Base-by-base conservation (phyloP, 2,888 invertebrate genomes). In the Zaprionus bogoriensis region DNA sequence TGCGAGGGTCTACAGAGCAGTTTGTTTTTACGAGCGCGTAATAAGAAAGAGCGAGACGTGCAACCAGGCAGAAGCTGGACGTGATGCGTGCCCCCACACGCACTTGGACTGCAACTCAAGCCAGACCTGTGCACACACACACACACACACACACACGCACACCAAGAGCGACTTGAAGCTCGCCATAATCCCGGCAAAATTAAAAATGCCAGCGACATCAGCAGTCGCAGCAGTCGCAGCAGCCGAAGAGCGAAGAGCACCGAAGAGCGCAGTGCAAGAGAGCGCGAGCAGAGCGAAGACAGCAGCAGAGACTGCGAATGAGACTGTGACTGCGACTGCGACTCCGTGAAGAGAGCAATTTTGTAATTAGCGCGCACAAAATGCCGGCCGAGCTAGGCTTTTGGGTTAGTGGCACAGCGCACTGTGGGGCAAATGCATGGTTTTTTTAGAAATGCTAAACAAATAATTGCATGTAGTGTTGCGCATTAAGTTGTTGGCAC, bases 1-100 rank as follows among this genome's bases (percentile, higher is more conserved):
- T n/a, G n/a, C n/a, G n/a, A n/a, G n/a, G n/a, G n/a, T n/a, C n/a
- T n/a, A n/a, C n/a, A n/a, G n/a, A n/a, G 77, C 75, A 76, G 77
- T 86, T 84, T 74, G 66, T 58, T 86, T 87, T 87, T 85, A 84
- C 80, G 83, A 78, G 76, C 80, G 86, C 86, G 77, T 85, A 77
- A 87, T 84, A 87, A 84, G 84, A 70, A 75, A 77, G 74, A 73
- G 59, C 45, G 61, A 74, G 74, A 83, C 85, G 87, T 87, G 85
- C 77, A 71, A 36, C 59, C 67, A 77, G 74, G 66, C 63, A 64
- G 42, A 46, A 54, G 58, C 51, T 63, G 84, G 63, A 87, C 77
- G 77, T 83, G 84, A 83, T 69, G 65, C 74, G 66, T 71, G 55
- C 52, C 58, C 60, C 67, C 17, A 46, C n/a, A 4, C 5, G 5